Evolutionary conservation across 2,113 vertebrate genomes (phyloP), one percentile per base, ranked within the genome.

Genomic region (Podarcis muralis): DNA sequence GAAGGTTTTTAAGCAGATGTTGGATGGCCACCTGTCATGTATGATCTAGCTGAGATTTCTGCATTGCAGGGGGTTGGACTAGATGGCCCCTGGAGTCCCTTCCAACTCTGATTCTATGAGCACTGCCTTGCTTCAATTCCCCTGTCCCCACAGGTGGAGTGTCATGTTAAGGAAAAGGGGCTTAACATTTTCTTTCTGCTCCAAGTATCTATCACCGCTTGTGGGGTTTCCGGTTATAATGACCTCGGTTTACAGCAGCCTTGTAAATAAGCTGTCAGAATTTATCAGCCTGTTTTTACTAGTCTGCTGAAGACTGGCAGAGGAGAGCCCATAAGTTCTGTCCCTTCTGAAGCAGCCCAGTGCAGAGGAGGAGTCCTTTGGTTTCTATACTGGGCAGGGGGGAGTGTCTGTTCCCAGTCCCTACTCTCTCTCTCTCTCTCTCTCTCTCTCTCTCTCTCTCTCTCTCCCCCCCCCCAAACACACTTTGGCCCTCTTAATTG

Each of bases 81-180:
- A 53, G 48, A 53, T 53, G 11, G 48, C 48, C 48, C 9, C 12
- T 53, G 48, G 48, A 53, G 48, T 12, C 48, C 48, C 48, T 53
- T 53, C 9, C 48, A 53, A 53, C 48, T 53, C 48, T 12, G 48
- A 53, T 53, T 53, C 48, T 53, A 2, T 53, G 48, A 53, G 48
- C 35, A 66, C 35, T 89, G 57, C 6, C 69, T 85, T 75, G 72
- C 12, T 88, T 66, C 23, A 81, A 43, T 86, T 90, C 40, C n/a
- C 30, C 9, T 5, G 37, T 81, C 15, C 9, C 16, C 79, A 37
- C 2, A 81, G 37, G 43, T 79, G 30, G 20, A 66, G 30, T 22
- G 30, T 79, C 9, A 1, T 30, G 35, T 35, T 53, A 8, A n/a
- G 48, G 27, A 18, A 32, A 68, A 32, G 5, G 35, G 35, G 23